Percentiles rank a stretch among this genome's conserved stretches.
phyloP scores from a whole-genome alignment of 1,140 invertebrate genomes.

The Aricia agestis region DNA sequence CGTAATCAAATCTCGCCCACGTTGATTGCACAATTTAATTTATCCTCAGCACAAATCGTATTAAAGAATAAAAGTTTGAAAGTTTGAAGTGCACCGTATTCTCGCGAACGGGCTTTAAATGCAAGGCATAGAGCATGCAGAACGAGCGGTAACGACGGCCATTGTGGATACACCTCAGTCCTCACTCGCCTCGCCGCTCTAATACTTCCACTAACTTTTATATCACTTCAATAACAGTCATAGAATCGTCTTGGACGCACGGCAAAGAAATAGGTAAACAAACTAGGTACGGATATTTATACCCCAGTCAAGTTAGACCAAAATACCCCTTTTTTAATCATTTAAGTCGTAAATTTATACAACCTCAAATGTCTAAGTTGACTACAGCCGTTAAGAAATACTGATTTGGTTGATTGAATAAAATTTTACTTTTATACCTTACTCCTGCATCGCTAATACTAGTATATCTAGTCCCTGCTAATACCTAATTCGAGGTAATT shows the following conservation, averaged over 20 bases:
- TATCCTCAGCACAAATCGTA: neutral
- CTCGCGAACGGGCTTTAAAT: conserved; percentile 15
- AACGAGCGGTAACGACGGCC: conserved; percentile 38
- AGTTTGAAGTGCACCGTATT: conserved; percentile 18
- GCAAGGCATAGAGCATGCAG: conserved; percentile 28
- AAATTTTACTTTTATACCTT: too few species aligned
- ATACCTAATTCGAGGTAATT: too few species aligned
- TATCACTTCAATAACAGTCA: neutral
- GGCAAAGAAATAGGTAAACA: too few species aligned
- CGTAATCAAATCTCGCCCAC: neutral
- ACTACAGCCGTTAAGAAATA: too few species aligned
- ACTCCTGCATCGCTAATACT: too few species aligned
- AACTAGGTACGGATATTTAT: too few species aligned
- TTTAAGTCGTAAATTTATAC: too few species aligned
- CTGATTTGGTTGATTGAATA: too few species aligned
- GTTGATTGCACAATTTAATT: conserved; percentile 1
- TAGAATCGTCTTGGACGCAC: neutral
- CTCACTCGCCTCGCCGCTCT: neutral
- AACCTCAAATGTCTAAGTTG: too few species aligned
- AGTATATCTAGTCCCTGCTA: too few species aligned
- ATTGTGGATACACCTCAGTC: conserved; percentile 29
- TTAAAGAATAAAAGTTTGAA: conserved; percentile 7
- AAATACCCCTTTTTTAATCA: too few species aligned
- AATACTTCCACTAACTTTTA: conserved; percentile 7
- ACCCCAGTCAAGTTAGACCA: too few species aligned